Evolutionary conservation across 2,797 vertebrate genomes (phyloP), one percentile per base, ranked within the genome.

Genomic region (Tragelaphus eurycerus): DNA sequence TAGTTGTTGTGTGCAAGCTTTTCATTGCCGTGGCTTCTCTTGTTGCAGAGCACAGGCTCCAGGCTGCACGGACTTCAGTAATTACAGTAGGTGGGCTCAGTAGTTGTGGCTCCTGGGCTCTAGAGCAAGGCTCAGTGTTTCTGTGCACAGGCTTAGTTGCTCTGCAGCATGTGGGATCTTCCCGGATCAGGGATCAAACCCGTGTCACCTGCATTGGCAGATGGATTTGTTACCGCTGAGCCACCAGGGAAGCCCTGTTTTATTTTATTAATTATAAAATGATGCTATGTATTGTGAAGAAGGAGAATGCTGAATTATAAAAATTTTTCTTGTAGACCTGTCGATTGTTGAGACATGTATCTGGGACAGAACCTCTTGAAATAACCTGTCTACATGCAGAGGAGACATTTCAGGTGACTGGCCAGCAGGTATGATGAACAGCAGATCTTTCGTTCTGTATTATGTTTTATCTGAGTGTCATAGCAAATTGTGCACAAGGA

Each of bases 311-410:
- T 94, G 81, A 97, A 71, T n/a, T 86, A 2, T 92, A 31, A 31
- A 57, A 64, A 34, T 97, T 55, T 98, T 97, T 95, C 67, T 93
- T 48, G 38, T 98, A 99, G 99, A 99, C 99, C 27, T 99, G 99
- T 96, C 99, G 99, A 95, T 98, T 99, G 97, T 95, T 99, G 98
- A 99, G 99, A 96, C 99, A 99, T 64, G 98, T 99, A 97, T 99
- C 99, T 16, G 99, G 99, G 92, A 99, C 99, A 0, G 99, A 99
- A 97, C 99, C 99, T 1, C 99, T 99, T 6, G 99, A 99, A 99
- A 99, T 99, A 96, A 99, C 99, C 67, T 99, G 99, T 83, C 98
- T 99, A 96, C 99, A 99, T 6, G 99, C 99, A 46, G 99, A 99
- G 98, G 99, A 99, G 98, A 99, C 99, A 48, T 99, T 99, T 98